phyloP scores from a whole-genome alignment of 2,888 invertebrate species.

The Helicoverpa assulta region DNA sequence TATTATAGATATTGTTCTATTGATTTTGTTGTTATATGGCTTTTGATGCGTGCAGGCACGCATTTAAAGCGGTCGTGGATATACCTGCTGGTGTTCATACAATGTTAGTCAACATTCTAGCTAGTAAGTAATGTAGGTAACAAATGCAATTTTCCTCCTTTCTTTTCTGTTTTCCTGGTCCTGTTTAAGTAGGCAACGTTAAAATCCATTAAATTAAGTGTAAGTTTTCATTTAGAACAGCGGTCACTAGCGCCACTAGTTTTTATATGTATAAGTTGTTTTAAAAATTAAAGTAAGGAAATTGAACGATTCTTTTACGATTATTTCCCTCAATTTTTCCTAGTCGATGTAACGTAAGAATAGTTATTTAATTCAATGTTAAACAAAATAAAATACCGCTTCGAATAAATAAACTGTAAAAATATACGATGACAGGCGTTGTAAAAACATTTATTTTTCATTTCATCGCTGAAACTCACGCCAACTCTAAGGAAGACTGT shows the following conservation, averaged over 20 bases:
- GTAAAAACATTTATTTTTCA: conserved; percentile 32
- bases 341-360: background rate
- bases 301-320: background rate
- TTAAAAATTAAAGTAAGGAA: too few relatives aligned
- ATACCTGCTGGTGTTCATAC: conserved; percentile 16
- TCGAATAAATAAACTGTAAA: conserved; percentile 29
- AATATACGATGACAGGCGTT: conserved; percentile 23
- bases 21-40: conserved; percentile 36
- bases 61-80: background rate
- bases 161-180: background rate
- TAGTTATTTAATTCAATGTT: background rate
- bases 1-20: conserved; percentile 17
- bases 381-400: conserved; percentile 4
- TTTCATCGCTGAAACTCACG: conserved; percentile 32
- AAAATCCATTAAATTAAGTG: background rate
- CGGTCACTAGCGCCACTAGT: too few relatives aligned
- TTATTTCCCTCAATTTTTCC: background rate
- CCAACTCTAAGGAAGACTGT: conserved; percentile 20
- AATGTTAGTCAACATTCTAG: conserved; percentile 7
- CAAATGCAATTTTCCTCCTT: background rate
- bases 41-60: conserved; percentile 24
- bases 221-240: background rate
- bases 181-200: background rate
- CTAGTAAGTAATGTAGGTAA: background rate
- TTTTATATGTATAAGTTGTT: too few relatives aligned